phyloP scores from a whole-genome alignment of 1,140 invertebrate species.

The Drosophila sulfurigaster region DNA sequence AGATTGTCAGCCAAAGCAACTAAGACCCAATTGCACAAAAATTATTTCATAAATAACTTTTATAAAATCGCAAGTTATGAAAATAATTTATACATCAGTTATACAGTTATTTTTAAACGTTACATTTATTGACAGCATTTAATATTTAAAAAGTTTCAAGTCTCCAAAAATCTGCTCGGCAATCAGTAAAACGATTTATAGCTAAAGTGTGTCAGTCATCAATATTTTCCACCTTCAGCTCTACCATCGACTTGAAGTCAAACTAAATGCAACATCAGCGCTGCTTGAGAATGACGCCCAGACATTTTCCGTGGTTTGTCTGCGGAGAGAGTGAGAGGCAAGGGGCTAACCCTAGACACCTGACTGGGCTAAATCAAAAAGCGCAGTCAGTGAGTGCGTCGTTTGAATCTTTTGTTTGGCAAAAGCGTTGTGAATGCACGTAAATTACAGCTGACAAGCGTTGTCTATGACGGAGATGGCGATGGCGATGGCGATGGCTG shows the following conservation, averaged over 20 bases:
- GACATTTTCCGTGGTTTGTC: slow-evolving; percentile 6
- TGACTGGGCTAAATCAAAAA: slow-evolving; percentile 69
- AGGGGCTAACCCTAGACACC: slow-evolving; percentile 54
- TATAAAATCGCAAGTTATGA: no score
- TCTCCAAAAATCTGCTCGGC: neutral
- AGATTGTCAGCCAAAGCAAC: no score
- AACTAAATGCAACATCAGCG: slow-evolving; percentile 39
- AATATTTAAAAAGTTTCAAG: neutral
- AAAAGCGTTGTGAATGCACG: slow-evolving; percentile 61
- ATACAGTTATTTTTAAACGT: no score
- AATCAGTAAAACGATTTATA: neutral
- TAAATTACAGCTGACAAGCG: slow-evolving; percentile 77
- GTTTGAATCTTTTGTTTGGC: slow-evolving; percentile 72
- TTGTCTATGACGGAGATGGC: slow-evolving; percentile 49
- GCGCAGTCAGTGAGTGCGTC: slow-evolving; percentile 13
- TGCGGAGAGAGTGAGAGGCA: slow-evolving; percentile 14
- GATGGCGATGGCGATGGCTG: slow-evolving; percentile 36
- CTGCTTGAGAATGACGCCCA: slow-evolving; percentile 24
- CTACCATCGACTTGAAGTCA: neutral
- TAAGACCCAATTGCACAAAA: no score
- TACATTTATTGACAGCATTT: no score
- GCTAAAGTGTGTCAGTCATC: neutral
- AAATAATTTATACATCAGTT: no score
- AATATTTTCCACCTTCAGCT: slow-evolving; percentile 3
- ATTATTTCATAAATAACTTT: no score